Conservation (phyloP, 1,140 invertebrate species). For the Scaptomyza hsui region DNA sequence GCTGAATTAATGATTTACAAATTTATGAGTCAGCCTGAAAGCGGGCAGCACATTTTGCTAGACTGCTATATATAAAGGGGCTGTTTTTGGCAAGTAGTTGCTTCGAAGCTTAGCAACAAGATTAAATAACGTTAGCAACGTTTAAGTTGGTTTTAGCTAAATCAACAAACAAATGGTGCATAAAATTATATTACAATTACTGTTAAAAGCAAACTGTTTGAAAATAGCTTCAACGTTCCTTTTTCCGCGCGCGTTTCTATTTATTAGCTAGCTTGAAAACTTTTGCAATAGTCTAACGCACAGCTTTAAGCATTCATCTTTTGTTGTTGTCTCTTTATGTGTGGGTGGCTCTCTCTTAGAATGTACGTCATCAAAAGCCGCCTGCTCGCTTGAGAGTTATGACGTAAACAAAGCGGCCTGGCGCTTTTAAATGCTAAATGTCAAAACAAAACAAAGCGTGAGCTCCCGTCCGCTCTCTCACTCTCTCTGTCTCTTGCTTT, state of each 20-base stretch:
- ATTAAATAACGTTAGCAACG: background rate
- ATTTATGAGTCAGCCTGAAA: slow-evolving; percentile 8
- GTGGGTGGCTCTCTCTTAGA: background rate
- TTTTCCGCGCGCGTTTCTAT: slow-evolving; percentile 24
- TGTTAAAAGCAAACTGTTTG: slow-evolving; percentile 14
- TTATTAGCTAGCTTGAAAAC: slow-evolving; percentile 29
- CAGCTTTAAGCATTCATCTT: slow-evolving; percentile 5
- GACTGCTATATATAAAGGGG: background rate
- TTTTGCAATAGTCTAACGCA: slow-evolving; percentile 25
- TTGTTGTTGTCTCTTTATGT: background rate
- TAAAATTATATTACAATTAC: slow-evolving; percentile 23
- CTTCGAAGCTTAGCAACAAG: background rate
- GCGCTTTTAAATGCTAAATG: slow-evolving; percentile 35
- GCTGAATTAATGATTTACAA: background rate
- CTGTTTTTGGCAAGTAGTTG: background rate
- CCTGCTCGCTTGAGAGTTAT: slow-evolving; percentile 9
- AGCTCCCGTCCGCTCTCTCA: background rate
- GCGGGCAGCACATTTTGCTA: slow-evolving; percentile 26
- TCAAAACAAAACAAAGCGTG: slow-evolving; percentile 57
- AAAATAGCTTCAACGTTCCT: slow-evolving; percentile 1
- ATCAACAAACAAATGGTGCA: background rate
- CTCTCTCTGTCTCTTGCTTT: slow-evolving; percentile 6
- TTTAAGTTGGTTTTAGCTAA: no score
- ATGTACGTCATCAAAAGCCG: slow-evolving; percentile 34
- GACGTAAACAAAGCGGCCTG: slow-evolving; percentile 29